Percentiles rank a stretch among this genome's conserved stretches.
Evolutionary conservation across 2,888 invertebrate species (phyloP).

Genomic region (Sycophila texana): DNA sequence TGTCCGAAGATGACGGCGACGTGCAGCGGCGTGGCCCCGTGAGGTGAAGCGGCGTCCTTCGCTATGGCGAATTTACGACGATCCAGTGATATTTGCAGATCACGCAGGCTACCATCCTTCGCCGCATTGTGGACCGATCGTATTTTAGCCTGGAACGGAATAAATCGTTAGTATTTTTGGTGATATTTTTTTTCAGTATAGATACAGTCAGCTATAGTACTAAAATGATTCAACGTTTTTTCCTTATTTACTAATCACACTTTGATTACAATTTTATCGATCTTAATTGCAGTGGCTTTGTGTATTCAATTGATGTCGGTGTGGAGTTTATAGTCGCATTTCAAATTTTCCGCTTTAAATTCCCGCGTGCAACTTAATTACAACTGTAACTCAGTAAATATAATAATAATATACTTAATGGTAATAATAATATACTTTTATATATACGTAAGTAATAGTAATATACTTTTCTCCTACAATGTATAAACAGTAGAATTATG

Average conservation of each 20-base stretch:
- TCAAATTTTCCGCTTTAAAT: neutral
- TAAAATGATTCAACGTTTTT: too few species aligned
- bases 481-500: neutral
- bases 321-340: neutral
- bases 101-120: conserved; percentile 88
- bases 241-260: too few species aligned
- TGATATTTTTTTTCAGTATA: neutral
- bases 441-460: neutral
- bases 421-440: too few species aligned
- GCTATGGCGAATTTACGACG: conserved; percentile 94
- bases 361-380: too few species aligned
- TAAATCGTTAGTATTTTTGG: neutral
- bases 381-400: too few species aligned
- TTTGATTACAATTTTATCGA: too few species aligned
- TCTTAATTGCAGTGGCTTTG: too few species aligned
- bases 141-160: conserved; percentile 86
- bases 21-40: conserved; percentile 91
- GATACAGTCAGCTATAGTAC: neutral
- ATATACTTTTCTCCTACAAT: neutral
- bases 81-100: conserved; percentile 90
- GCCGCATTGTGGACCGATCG: conserved; percentile 91
- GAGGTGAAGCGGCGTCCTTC: conserved; percentile 87
- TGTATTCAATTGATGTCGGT: too few species aligned
- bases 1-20: conserved; percentile 91
- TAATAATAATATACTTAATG: too few species aligned